Conservation (phyloP, 1,140 invertebrate genomes). For the Latrodectus geometricus region DNA sequence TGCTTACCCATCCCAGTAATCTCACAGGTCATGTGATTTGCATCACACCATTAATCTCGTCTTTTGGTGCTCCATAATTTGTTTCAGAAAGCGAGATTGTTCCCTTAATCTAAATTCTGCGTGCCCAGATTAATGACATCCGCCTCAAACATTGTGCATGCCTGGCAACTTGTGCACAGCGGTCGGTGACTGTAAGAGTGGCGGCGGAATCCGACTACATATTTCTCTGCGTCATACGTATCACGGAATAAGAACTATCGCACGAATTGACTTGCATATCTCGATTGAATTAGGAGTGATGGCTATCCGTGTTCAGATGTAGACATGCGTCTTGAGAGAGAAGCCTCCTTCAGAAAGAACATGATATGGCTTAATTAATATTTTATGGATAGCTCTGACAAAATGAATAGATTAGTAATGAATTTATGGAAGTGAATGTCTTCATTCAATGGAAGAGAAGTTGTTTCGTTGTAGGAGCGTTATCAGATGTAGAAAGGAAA, state of each 20-base stretch:
- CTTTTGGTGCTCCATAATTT: slow-evolving; percentile 23
- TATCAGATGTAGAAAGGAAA: too few species aligned
- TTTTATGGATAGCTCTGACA: too few species aligned
- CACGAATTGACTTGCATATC: not conserved
- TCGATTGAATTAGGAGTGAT: not conserved
- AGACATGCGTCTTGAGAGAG: not conserved
- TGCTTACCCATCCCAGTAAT: slow-evolving; percentile 21
- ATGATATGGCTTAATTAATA: not conserved
- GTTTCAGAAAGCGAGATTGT: slow-evolving; percentile 17
- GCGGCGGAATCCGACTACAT: not conserved
- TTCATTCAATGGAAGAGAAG: too few species aligned
- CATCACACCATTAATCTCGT: slow-evolving; percentile 28
- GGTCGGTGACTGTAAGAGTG: not conserved
- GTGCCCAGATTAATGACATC: slow-evolving; percentile 21
- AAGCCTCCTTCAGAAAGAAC: not conserved
- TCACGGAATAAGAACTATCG: not conserved
- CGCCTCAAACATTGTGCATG: not conserved
- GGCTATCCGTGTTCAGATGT: not conserved
- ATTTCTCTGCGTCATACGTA: not conserved
- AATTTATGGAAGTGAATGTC: too few species aligned
- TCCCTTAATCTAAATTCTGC: slow-evolving; percentile 16
- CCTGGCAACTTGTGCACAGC: not conserved
- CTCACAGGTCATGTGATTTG: slow-evolving; percentile 36
- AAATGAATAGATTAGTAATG: too few species aligned
- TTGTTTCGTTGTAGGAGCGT: too few species aligned